Evolutionary conservation across 2,797 vertebrate genomes (phyloP).

Genomic region (Gephyroberyx darwinii): DNA sequence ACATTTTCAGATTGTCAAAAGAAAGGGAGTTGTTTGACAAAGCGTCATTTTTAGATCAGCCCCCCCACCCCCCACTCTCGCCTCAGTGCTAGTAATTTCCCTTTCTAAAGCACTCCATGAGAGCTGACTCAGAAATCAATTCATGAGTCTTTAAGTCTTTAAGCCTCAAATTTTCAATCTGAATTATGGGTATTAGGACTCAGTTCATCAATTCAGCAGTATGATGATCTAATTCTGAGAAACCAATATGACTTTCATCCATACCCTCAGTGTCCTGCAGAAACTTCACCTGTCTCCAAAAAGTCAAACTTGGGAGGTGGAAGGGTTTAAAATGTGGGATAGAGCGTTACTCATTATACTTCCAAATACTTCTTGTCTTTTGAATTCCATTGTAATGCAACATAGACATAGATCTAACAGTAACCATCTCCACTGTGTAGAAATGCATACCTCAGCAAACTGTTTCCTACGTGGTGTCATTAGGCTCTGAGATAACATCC

Average conservation of each 20-base stretch:
- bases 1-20: background rate
- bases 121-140: background rate
- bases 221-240: background rate
- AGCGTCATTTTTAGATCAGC: background rate
- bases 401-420: slow-evolving; percentile 28
- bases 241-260: background rate
- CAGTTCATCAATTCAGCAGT: background rate
- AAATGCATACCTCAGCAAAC: slow-evolving; percentile 13
- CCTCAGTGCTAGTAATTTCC: too few relatives aligned
- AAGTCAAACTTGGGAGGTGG: too few relatives aligned
- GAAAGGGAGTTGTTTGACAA: background rate
- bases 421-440: slow-evolving; percentile 14
- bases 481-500: too few relatives aligned
- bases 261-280: too few relatives aligned
- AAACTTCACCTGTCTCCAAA: too few relatives aligned
- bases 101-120: too few relatives aligned
- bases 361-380: too few relatives aligned
- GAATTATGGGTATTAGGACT: background rate
- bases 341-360: too few relatives aligned
- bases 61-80: background rate
- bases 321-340: too few relatives aligned
- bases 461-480: slow-evolving; percentile 39
- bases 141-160: background rate
- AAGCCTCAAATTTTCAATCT: background rate
- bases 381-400: too few relatives aligned